Base-by-base conservation (phyloP, 2,113 vertebrate species). In the Cyprinus carpio region DNA sequence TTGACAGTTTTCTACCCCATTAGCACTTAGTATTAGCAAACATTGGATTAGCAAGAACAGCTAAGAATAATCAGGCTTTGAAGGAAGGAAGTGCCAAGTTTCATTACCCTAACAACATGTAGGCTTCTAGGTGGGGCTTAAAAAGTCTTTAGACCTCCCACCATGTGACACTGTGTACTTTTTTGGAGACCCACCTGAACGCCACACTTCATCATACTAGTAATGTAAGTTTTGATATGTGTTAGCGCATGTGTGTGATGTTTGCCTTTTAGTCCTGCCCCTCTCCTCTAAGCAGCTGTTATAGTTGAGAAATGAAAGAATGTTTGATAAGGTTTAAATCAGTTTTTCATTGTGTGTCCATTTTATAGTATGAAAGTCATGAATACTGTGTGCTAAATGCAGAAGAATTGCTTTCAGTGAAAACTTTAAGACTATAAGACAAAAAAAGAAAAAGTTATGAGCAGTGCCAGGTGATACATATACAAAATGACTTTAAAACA, bases 21-120 rank as follows among this genome's bases (percentile, higher is more conserved):
- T 81, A 81, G 16, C 58, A 46, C 12, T 20, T 27, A 12, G 31
- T 56, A 40, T 77, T 40, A 85, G 62, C 49, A 58, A 84, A 81
- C 40, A 71, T 27, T 13, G 75, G 84, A 86, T 86, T 76, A 86
- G 78, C 34, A 74, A 60, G 76, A 37, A 76, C 34, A 29, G 49
- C 82, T 86, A 86, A 81, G 56, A 86, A 84, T 84, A 84, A 43
- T 56, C 31, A 76, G 75, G 76, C 81, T 83, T 83, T 54, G 64
- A 43, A 4, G 8, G 56, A 67, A 69, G 65, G 37, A 51, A 65
- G 40, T n/a, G 46, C 80, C 27, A 69, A n/a, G n/a, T n/a, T n/a
- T 4, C 25, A 83, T 80, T 83, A 83, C 29, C 60, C 46, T 49
- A 77, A 58, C 58, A 51, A 65, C 18, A 15, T 43, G 10, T 10